These are phyloP conservation scores for Pempheris klunzingeri DNA, from an alignment of 2,797 vertebrate species.

Conservation along the genomic window DNA sequence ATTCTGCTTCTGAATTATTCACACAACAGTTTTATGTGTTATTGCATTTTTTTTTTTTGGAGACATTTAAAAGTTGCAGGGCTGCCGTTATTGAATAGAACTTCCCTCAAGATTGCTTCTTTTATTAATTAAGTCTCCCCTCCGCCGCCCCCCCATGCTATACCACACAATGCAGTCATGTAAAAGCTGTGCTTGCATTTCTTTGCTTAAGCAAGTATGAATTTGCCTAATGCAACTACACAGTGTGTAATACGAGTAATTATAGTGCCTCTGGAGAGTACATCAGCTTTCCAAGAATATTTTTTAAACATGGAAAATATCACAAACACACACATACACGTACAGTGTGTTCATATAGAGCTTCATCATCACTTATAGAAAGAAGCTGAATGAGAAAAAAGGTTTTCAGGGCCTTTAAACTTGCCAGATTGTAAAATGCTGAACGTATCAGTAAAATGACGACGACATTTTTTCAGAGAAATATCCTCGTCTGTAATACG, in stretches of 20 bases:
- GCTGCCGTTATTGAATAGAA: slow-evolving; percentile 80
- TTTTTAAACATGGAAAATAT: slow-evolving; percentile 47
- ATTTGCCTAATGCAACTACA: slow-evolving; percentile 76
- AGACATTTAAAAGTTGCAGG: slow-evolving; percentile 78
- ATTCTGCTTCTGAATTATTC: slow-evolving; percentile 87
- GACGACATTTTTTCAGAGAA: neutral
- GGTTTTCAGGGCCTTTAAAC: neutral
- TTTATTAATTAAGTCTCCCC: slow-evolving; percentile 83
- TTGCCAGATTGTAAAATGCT: neutral
- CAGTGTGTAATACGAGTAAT: slow-evolving; percentile 71
- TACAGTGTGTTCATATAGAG: neutral
- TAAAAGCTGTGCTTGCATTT: slow-evolving; percentile 82
- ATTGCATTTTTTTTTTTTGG: slow-evolving; percentile 81
- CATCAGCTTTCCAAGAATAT: slow-evolving; percentile 60
- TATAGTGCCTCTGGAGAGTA: slow-evolving; percentile 63
- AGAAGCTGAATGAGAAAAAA: neutral
- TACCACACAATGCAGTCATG: slow-evolving; percentile 72
- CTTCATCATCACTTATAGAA: neutral
- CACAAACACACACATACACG: neutral
- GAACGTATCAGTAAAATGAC: neutral
- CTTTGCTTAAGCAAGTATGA: slow-evolving; percentile 70
- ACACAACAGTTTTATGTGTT: slow-evolving; percentile 85
- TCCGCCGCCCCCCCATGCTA: slow-evolving; percentile 18
- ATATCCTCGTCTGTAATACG: neutral
- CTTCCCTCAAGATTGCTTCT: slow-evolving; percentile 76